A percentile compares a stretch with the other conserved stretches of the same genome.
Evolutionary conservation across 2,797 vertebrate species (phyloP).

Genomic region (Coreius guichenoti): DNA sequence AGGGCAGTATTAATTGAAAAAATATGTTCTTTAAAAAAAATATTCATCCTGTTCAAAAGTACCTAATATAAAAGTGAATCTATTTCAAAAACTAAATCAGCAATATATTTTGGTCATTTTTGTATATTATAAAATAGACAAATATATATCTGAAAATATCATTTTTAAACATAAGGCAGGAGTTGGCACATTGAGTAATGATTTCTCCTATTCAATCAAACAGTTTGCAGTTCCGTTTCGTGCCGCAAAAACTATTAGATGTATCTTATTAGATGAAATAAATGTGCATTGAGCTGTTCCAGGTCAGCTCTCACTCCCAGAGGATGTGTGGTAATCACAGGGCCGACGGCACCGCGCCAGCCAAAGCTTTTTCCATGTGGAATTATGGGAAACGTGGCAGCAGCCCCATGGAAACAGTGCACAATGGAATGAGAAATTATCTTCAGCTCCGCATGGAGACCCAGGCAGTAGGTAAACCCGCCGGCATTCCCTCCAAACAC

Average conservation of each 20-base stretch:
- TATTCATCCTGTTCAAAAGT: not conserved
- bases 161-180: not conserved
- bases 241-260: not conserved
- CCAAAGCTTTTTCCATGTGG: constrained; percentile 20
- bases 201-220: not conserved
- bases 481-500: constrained; percentile 12
- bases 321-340: constrained; percentile 37
- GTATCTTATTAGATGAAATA: constrained; percentile 16
- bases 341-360: not conserved
- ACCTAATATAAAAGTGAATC: not conserved
- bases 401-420: constrained; percentile 10
- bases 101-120: not conserved
- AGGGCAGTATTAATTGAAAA: no score
- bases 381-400: constrained; percentile 27
- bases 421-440: constrained; percentile 38
- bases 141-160: not conserved
- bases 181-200: not conserved
- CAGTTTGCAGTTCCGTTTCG: not conserved
- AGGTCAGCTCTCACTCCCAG: not conserved
- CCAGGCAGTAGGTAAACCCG: constrained; percentile 14
- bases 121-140: not conserved
- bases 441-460: constrained; percentile 34
- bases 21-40: no score
- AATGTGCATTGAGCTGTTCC: constrained; percentile 11
- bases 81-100: not conserved